phyloP scores from a whole-genome alignment of 1,140 invertebrate genomes.

The Meteorus sp. region DNA sequence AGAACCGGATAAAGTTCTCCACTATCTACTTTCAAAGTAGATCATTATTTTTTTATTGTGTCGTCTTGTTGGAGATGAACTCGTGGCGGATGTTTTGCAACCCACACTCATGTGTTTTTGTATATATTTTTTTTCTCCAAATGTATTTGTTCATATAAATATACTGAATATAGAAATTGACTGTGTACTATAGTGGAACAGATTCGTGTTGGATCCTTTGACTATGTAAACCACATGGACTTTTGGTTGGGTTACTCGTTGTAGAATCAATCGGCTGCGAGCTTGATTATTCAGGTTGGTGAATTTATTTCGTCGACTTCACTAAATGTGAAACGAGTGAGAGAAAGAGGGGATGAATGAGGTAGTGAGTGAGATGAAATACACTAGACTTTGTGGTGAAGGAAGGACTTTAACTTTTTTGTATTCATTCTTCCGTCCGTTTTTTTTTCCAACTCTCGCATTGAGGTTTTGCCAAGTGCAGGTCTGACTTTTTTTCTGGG shows the following conservation, averaged over 20 bases:
- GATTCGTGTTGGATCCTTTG: not conserved
- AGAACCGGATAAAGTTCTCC: constrained; percentile 4
- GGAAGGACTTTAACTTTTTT: too few species aligned
- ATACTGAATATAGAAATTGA: not conserved
- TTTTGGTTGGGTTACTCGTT: not conserved
- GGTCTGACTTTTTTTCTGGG: too few species aligned
- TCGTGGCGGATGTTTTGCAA: not conserved
- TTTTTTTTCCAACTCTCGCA: too few species aligned
- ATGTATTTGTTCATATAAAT: not conserved
- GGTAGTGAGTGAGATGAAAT: too few species aligned
- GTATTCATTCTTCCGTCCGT: too few species aligned
- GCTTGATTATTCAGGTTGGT: constrained; percentile 11
- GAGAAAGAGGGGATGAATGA: too few species aligned
- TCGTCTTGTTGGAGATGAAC: too few species aligned
- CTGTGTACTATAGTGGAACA: too few species aligned
- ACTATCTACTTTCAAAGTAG: constrained; percentile 16
- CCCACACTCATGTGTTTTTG: not conserved
- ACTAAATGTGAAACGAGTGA: not conserved
- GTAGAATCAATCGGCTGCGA: constrained; percentile 9
- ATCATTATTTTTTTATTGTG: constrained; percentile 11
- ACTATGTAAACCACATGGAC: not conserved
- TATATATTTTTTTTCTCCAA: not conserved
- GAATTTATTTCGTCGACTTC: constrained; percentile 2
- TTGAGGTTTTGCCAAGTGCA: too few species aligned
- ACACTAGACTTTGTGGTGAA: too few species aligned